Evolutionary conservation across 2,888 invertebrate genomes (phyloP), one percentile per base, ranked within the genome.

Genomic region (Alentia gelatinosa): DNA sequence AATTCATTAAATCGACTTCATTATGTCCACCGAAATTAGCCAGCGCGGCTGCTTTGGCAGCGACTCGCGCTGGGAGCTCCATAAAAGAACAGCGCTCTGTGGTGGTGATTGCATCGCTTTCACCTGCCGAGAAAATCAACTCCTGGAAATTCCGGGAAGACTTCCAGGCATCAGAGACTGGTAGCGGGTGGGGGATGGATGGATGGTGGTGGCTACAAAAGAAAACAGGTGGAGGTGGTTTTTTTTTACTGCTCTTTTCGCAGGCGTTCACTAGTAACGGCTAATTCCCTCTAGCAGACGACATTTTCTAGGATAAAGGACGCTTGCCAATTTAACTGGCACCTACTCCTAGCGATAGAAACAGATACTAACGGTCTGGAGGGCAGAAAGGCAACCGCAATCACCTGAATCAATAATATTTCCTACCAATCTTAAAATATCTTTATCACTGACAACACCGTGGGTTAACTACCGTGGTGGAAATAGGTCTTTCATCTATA

Each of bases 1-100:
- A 68, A 68, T 68, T 68, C 68, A 68, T 68, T 68, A 68, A 68
- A 68, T 68, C 68, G 68, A 68, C 68, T 68, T 68, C n/a, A 30
- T 68, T 68, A 68, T 68, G 68, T 56, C 56, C 56, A 30, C 68
- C 68, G 12, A 30, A 68, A 68, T 68, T 68, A 26, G 68, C 9
- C 47, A 47, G 47, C 47, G 47, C 3, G 56, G 56, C n/a, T 56
- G 56, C 23, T 3, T 56, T 19, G 56, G 56, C 56, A 56, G 12
- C 23, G 56, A n/a, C 3, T n/a, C 1, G 56, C 23, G 5, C n/a
- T 19, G 56, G 56, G 5, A 56, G 56, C 23, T 56, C 56, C 23
- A 26, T 68, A 68, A 68, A 68, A 68, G 30, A 30, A 26, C 68
- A 30, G 68, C 68, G 68, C 26, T n/a, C n/a, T 3, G 56, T 68